Evolutionary conservation across 2,797 vertebrate genomes (phyloP), one percentile per base, ranked within the genome.

Genomic region (Oreochromis grahami): DNA sequence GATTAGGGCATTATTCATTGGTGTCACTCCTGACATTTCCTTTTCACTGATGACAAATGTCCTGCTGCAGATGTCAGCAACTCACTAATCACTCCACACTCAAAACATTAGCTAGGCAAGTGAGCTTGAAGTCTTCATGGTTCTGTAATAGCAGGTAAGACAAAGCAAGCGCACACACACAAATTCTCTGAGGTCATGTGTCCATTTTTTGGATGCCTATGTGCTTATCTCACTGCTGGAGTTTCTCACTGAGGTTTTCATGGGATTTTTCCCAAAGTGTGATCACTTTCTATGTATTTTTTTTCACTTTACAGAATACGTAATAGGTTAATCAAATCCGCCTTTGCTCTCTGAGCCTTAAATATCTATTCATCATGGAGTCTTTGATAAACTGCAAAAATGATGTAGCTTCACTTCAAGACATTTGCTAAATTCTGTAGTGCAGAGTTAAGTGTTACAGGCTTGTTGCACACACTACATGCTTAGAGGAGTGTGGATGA

Each of bases 81-180:
- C 87, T 87, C 84, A 86, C 92, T 95, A 94, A 94, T 95, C 94
- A 93, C 77, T 63, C 29, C 79, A 79, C 88, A 84, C 91, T 94
- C 92, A 93, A 94, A 93, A 93, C 90, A 94, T 93, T 93, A 91
- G 86, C 85, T 76, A 77, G 88, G 78, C 93, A 94, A 94, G 87
- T 82, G 65, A 92, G 92, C 87, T 80, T 93, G 86, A 93, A 92
- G 82, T 93, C 88, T 92, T 87, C 10, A 15, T 76, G 88, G 85
- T 88, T 88, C 76, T 87, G 55, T 87, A 81, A 78, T 58, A 58
- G 45, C 38, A 43, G 76, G 77, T 58, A 72, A n/a, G 17, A 32
- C 29, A n/a, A 83, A 36, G 8, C 45, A 53, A 24, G 52, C 7
- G 15, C 51, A 34, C 36, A 26, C 26, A 53, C 6, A 13, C 32